phyloP scores from a whole-genome alignment of 2,113 vertebrate genomes.

The Istiophorus platypterus region DNA sequence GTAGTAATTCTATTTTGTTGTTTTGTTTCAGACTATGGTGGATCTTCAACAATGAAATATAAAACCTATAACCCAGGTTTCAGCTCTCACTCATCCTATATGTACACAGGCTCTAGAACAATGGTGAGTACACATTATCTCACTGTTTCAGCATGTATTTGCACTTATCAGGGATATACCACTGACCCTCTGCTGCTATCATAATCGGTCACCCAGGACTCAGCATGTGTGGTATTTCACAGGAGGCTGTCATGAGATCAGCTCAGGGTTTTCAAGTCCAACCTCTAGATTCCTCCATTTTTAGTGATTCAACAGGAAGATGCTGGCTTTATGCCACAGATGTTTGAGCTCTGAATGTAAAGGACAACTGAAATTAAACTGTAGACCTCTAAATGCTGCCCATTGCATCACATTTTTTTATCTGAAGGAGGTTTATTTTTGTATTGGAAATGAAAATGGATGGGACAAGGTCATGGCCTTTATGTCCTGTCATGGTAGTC shows the following conservation, averaged over 20 bases:
- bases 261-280: conserved; percentile 63
- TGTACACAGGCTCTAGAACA: conserved; percentile 67
- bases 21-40: conserved; percentile 77
- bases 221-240: conserved; percentile 73
- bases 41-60: conserved; percentile 78
- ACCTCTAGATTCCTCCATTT: conserved; percentile 67
- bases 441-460: background rate
- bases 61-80: conserved; percentile 76
- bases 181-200: conserved; percentile 19
- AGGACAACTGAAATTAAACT: background rate
- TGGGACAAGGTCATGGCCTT: background rate
- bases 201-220: conserved; percentile 19
- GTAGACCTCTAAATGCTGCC: background rate
- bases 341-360: conserved; percentile 19
- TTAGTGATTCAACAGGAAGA: conserved; percentile 19
- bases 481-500: background rate
- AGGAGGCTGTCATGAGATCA: conserved; percentile 45
- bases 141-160: background rate
- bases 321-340: conserved; percentile 2
- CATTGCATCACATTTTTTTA: background rate
- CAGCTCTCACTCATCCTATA: conserved; percentile 81
- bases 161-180: conserved; percentile 1
- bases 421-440: background rate
- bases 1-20: conserved; percentile 21
- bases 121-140: conserved; percentile 68